These are phyloP conservation scores for Macrosteles quadrilineatus DNA, from an alignment of 1,140 invertebrate species.

Conservation along the genomic window DNA sequence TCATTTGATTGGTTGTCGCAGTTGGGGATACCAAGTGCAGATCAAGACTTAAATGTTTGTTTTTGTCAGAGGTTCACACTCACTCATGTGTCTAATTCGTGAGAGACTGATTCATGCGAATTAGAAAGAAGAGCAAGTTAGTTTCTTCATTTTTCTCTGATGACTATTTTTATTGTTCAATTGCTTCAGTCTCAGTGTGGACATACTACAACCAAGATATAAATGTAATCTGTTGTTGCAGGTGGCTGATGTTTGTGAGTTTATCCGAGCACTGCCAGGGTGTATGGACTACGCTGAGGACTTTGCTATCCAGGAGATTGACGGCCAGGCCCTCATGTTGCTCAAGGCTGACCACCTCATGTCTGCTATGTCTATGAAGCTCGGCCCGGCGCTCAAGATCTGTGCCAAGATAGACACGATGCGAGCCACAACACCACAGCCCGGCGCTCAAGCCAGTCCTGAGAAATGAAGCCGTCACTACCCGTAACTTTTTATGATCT, in stretches of 20 bases:
- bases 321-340: constrained; percentile 90
- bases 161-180: no score
- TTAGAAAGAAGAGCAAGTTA: no score
- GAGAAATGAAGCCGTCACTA: constrained; percentile 31
- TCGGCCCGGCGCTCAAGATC: constrained; percentile 94
- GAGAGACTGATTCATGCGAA: no score
- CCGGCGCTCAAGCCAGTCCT: constrained; percentile 6
- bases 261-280: constrained; percentile 60
- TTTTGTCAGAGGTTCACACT: no score
- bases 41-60: no score
- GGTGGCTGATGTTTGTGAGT: constrained; percentile 46
- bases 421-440: constrained; percentile 57
- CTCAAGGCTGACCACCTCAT: constrained; percentile 96
- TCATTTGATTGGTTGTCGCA: no score
- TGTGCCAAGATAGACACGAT: constrained; percentile 82
- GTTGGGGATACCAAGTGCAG: no score
- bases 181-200: no score
- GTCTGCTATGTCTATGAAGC: constrained; percentile 91
- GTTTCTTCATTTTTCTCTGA: no score
- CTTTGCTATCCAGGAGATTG: constrained; percentile 93
- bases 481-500: neutral
- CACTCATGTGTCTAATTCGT: no score
- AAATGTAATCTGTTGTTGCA: constrained; percentile 16
- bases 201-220: no score
- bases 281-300: constrained; percentile 94